Conservation (phyloP, 1,140 invertebrate species). For the Drosophila varians region DNA sequence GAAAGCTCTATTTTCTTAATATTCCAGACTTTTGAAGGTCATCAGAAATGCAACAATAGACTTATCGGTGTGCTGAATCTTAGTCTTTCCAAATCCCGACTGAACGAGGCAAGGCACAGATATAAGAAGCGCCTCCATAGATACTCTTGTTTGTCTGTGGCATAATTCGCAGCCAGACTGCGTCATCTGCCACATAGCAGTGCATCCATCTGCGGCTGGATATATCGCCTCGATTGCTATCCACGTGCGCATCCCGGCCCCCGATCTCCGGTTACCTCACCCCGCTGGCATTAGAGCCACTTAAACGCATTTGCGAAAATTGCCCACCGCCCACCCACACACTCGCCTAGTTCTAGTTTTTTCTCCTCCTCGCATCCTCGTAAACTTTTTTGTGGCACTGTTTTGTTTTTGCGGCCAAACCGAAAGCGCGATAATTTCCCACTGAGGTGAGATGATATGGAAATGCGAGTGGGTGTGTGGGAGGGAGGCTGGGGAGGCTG, state of each 20-base stretch:
- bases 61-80: constrained; percentile 64
- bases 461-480: background rate
- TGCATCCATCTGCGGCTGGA: constrained; percentile 3
- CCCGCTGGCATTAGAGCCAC: constrained; percentile 76
- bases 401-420: constrained; percentile 33
- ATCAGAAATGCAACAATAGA: constrained; percentile 34
- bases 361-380: constrained; percentile 1
- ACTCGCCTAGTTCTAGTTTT: constrained; percentile 36
- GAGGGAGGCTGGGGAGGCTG: background rate
- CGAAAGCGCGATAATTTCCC: constrained; percentile 67
- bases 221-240: constrained; percentile 24
- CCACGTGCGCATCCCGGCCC: constrained; percentile 59
- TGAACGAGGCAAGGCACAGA: constrained; percentile 30
- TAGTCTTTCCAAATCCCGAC: constrained; percentile 50
- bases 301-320: constrained; percentile 80
- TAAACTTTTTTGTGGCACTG: background rate
- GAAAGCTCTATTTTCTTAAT: background rate
- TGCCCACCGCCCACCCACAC: constrained; percentile 71
- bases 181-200: constrained; percentile 3
- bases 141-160: background rate
- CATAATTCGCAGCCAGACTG: constrained; percentile 45
- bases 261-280: constrained; percentile 32
- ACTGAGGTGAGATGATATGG: constrained; percentile 57
- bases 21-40: constrained; percentile 16
- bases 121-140: constrained; percentile 9